Evolutionary conservation across 1,140 invertebrate species (phyloP).

Genomic region (Argopecten irradians): DNA sequence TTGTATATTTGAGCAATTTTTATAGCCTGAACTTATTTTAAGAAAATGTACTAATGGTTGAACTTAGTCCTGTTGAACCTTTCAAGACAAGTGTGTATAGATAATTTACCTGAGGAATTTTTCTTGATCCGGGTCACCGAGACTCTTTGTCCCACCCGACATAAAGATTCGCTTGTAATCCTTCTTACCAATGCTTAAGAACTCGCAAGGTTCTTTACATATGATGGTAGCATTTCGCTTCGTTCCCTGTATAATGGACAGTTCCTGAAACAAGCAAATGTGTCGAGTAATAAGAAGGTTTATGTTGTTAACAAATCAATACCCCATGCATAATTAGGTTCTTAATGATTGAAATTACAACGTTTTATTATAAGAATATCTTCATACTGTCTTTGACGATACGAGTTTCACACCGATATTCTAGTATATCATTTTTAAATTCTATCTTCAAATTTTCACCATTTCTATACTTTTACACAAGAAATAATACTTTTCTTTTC

Average conservation of each 20-base stretch:
- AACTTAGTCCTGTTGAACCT: neutral
- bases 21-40: neutral
- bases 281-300: too few species aligned
- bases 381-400: too few species aligned
- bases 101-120: constrained; percentile 58
- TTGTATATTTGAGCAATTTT: neutral
- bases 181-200: constrained; percentile 59
- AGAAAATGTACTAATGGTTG: neutral
- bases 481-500: too few species aligned
- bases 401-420: too few species aligned
- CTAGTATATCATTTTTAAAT: too few species aligned
- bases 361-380: too few species aligned
- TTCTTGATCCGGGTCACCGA: constrained; percentile 67
- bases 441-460: too few species aligned
- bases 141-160: constrained; percentile 58
- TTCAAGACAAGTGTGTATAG: neutral
- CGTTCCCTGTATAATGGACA: constrained; percentile 61
- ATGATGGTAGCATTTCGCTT: constrained; percentile 62
- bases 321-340: too few species aligned
- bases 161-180: constrained; percentile 66
- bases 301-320: too few species aligned
- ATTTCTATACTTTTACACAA: too few species aligned
- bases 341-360: too few species aligned
- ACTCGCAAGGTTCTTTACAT: constrained; percentile 62
- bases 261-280: constrained; percentile 56